A percentile compares a stretch with the other conserved stretches of the same genome.
Evolutionary conservation across 2,113 vertebrate genomes (phyloP).

Genomic region (Mobula birostris): DNA sequence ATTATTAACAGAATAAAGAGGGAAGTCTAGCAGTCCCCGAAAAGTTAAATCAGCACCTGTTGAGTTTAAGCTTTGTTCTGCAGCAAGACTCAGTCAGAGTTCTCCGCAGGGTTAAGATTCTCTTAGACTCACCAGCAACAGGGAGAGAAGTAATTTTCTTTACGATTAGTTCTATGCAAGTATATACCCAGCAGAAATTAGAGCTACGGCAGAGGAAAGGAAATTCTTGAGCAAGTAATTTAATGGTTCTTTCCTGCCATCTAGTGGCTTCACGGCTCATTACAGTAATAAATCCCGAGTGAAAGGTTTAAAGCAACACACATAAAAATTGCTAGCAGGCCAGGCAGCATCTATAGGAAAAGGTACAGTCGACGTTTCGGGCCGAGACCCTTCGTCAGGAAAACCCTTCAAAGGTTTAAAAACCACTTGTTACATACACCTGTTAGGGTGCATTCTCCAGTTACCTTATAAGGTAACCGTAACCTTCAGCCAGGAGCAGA

Average conservation of each 20-base stretch:
- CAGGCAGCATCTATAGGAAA: no score
- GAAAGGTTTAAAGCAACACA: not conserved
- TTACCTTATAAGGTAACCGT: no score
- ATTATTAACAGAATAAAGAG: not conserved
- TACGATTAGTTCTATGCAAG: not conserved
- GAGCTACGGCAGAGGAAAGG: not conserved
- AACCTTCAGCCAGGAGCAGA: no score
- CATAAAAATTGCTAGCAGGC: no score
- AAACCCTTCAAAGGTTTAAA: no score
- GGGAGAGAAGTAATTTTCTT: not conserved
- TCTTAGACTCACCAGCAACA: not conserved
- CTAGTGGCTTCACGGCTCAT: not conserved
- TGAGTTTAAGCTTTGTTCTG: not conserved
- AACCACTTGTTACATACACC: no score
- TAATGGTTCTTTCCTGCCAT: not conserved
- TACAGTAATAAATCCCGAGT: not conserved
- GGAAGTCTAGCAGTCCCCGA: no score
- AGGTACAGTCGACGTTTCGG: no score
- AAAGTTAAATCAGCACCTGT: not conserved
- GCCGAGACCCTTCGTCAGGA: no score
- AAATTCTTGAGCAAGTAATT: not conserved
- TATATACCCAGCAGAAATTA: not conserved
- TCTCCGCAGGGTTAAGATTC: not conserved
- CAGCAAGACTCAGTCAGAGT: not conserved
- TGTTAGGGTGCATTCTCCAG: no score